A percentile compares a stretch with the other conserved stretches of the same genome.
phyloP scores from a whole-genome alignment of 2,797 vertebrate species.

The Adrianichthys oophorus region DNA sequence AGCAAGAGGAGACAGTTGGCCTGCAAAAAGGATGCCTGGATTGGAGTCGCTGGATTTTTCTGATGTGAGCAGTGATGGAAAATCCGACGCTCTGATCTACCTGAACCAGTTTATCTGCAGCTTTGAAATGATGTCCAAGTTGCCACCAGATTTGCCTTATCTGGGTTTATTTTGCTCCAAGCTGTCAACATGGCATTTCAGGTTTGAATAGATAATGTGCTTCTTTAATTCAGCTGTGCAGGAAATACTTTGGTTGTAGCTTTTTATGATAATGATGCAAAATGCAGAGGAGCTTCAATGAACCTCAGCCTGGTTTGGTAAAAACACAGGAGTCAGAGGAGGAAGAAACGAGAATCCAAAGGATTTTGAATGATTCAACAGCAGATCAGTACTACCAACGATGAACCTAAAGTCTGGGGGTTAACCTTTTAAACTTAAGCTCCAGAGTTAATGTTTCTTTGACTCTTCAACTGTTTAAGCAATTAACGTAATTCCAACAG shows the following conservation, averaged over 20 bases:
- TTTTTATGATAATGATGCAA: background rate
- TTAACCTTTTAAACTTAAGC: too few relatives aligned
- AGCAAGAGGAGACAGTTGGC: conserved; percentile 44
- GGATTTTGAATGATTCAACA: too few relatives aligned
- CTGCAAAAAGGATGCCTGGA: conserved; percentile 28
- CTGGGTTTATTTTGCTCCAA: background rate
- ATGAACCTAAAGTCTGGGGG: too few relatives aligned
- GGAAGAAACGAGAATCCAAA: too few relatives aligned
- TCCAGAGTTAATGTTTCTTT: too few relatives aligned
- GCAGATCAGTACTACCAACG: too few relatives aligned
- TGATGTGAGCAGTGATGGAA: conserved; percentile 39
- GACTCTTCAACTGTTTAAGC: too few relatives aligned
- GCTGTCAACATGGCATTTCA: conserved; percentile 18
- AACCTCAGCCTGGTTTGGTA: too few relatives aligned
- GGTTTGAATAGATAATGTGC: background rate
- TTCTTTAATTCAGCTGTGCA: background rate
- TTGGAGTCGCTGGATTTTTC: conserved; percentile 16
- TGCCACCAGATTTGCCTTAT: background rate
- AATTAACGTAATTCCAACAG: too few relatives aligned
- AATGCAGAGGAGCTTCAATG: background rate
- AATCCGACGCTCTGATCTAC: conserved; percentile 35
- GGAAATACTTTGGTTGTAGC: background rate
- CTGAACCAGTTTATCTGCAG: conserved; percentile 24
- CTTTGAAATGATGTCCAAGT: conserved; percentile 5
- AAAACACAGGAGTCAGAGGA: too few relatives aligned